Conservation (phyloP, 1,140 invertebrate genomes). For the Drosophila sproati region DNA sequence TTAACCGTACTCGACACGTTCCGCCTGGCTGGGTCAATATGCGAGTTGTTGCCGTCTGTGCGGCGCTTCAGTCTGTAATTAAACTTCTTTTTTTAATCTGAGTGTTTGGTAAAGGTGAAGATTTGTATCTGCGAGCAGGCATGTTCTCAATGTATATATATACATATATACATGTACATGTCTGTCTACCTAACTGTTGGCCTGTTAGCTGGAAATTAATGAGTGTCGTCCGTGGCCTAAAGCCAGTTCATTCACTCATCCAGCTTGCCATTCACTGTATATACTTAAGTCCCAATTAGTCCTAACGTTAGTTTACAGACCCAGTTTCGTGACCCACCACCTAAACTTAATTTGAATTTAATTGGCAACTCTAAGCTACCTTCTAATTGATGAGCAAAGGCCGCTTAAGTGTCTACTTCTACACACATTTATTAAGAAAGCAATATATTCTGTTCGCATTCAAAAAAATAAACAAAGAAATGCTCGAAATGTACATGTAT, state of each 20-base stretch:
- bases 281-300: slow-evolving; percentile 58
- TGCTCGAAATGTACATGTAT: background rate
- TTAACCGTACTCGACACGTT: slow-evolving; percentile 79
- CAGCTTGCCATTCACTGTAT: slow-evolving; percentile 33
- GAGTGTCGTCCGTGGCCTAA: slow-evolving; percentile 50
- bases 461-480: slow-evolving; percentile 18
- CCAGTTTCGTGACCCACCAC: slow-evolving; percentile 34
- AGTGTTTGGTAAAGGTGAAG: slow-evolving; percentile 39
- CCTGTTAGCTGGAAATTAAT: slow-evolving; percentile 58
- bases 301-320: slow-evolving; percentile 53
- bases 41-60: slow-evolving; percentile 48
- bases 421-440: slow-evolving; percentile 5
- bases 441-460: slow-evolving; percentile 6
- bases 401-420: slow-evolving; percentile 10
- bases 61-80: slow-evolving; percentile 65
- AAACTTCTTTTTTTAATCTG: slow-evolving; percentile 63
- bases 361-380: slow-evolving; percentile 66
- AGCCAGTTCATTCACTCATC: slow-evolving; percentile 59
- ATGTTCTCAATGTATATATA: background rate
- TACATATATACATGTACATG: background rate
- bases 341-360: slow-evolving; percentile 60
- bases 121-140: slow-evolving; percentile 32
- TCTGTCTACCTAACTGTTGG: slow-evolving; percentile 18
- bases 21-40: slow-evolving; percentile 72
- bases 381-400: slow-evolving; percentile 63